A percentile compares a stretch with the other conserved stretches of the same genome.
Evolutionary conservation across 2,113 vertebrate genomes (phyloP).

Genomic region (Rousettus leschenaultii): DNA sequence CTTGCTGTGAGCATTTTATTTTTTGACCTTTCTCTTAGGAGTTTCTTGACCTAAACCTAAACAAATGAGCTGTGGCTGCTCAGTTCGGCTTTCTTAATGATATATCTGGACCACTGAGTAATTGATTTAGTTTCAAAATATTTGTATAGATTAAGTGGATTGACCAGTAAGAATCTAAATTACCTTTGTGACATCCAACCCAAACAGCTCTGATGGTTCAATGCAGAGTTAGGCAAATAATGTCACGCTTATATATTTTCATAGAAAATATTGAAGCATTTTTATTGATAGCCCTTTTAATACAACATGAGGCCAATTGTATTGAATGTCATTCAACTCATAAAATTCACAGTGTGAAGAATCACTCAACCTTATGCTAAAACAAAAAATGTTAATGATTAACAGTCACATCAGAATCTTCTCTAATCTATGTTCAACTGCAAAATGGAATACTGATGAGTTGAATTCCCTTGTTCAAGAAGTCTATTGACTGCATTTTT

Average conservation of each 20-base stretch:
- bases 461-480: background rate
- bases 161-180: background rate
- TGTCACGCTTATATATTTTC: background rate
- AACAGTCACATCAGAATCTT: background rate
- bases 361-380: background rate
- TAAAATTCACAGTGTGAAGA: slow-evolving; percentile 12
- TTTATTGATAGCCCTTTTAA: background rate
- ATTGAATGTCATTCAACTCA: background rate
- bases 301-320: background rate
- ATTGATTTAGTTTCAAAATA: slow-evolving; percentile 9
- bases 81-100: background rate
- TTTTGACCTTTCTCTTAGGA: background rate
- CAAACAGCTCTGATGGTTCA: background rate
- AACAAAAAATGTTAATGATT: background rate
- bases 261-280: background rate
- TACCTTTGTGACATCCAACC: background rate
- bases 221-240: background rate
- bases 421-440: background rate
- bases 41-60: background rate
- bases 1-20: background rate
- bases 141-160: background rate
- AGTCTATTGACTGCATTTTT: background rate
- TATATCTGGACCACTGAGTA: background rate
- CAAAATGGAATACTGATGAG: background rate
- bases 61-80: background rate